Base-by-base conservation (phyloP, 1,140 invertebrate species). In the Cotesia chilonis region DNA sequence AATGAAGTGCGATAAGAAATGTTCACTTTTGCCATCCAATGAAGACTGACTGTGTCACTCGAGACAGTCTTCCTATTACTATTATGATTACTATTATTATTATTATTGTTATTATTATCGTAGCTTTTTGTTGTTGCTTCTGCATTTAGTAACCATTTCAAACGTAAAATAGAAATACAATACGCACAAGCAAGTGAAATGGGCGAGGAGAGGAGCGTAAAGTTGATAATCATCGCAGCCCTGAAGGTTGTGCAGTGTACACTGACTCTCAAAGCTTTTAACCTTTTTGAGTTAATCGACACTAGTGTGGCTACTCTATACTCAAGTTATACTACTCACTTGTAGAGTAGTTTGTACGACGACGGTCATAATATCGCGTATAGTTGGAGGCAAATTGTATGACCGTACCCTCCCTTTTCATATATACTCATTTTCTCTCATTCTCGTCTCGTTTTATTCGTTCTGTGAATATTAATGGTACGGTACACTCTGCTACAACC, bases 371-470 rank as follows among this genome's bases (percentile, higher is more conserved):
- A 51, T 17, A 35, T 68, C 14, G 28, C 47, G 6, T 65, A 47
- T 47, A 47, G 41, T 47, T 47, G 41, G 41, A 47, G 10, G 41
- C 41, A 47, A 47, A 47, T 47, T 47, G 41, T 65, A n/a, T 20
- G 38, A 14, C 36, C 59, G 28, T 7, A 35, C 41, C 41, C 37
- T 60, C 63, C 71, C 61, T 71, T 64, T 64, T 72, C 64, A 47
- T 47, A 47, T 47, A 47, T 7, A 47, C 41, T 47, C 41, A 47
- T 47, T 47, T 47, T 65, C 57, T 59, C 64, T 14, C 36, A 75
- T 80, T 75, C 75, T 73, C 75, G 68, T 69, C 77, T 80, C 76
- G 79, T 79, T 78, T 76, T 76, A 80, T 76, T 75, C 77, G 74
- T 77, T 77, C 79, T 76, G 67, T 37, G 37, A 68, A 68, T 68